Evolutionary conservation across 2,113 vertebrate genomes (phyloP), one percentile per base, ranked within the genome.

Genomic region (Hippoglossus stenolepis): DNA sequence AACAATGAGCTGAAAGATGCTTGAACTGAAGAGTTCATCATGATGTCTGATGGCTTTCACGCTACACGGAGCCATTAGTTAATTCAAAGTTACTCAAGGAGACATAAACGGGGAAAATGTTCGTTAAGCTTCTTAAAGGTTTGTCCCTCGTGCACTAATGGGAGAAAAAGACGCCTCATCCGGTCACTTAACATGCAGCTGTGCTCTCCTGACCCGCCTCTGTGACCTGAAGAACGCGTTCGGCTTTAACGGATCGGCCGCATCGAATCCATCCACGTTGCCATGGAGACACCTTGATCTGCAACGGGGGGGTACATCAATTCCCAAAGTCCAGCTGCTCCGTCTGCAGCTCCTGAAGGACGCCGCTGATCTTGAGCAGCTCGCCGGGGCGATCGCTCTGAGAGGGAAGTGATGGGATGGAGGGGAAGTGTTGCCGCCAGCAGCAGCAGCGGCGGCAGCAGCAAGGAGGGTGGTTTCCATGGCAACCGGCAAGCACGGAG

Each of bases 391-490:
- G 0, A 82, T 71, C 60, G 65, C 77, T 35, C 14, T 3, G 68
- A 70, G 75, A 70, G 11, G 69, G 18, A 47, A 79, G 78, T 45
- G 79, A 84, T 60, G 24, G 62, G 79, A 84, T 47, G 66, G 74
- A 38, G 60, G 45, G 45, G 45, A 4, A 15, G 45, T 47, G 12
- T 17, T 47, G 45, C 45, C 14, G 45, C 26, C 82, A 49, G 74
- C 43, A 40, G 74, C 43, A 40, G 53, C 43, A 13, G 67, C 69
- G 59, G 67, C 23, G 23, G 63, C 69, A 62, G 67, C n/a, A 23
- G 21, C 49, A 58, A 24, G 6, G 56, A 83, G 82, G 85, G 75
- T 14, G 61, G 86, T 94, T 85, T 86, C 93, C 86, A 87, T 87
- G 84, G 87, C 70, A 90, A 93, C 92, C 82, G 8, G 75, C 79